phyloP scores from a whole-genome alignment of 2,888 invertebrate species.

The Cenopis cana region DNA sequence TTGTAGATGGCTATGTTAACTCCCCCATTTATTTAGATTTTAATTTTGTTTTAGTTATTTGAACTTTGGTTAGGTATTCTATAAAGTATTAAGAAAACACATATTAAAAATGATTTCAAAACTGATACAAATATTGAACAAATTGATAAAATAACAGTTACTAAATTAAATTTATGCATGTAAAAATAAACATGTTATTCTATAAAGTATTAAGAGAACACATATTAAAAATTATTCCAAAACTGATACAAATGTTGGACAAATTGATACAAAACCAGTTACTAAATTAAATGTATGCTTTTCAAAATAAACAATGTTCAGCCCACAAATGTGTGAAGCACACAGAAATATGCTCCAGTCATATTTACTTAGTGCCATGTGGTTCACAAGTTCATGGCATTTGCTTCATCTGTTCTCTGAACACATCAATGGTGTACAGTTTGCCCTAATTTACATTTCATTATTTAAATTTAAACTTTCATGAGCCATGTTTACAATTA shows the following conservation, averaged over 20 bases:
- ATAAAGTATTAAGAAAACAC: slow-evolving; percentile 15
- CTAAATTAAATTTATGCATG: slow-evolving; percentile 53
- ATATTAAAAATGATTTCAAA: slow-evolving; percentile 6
- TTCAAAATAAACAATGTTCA: slow-evolving; percentile 55
- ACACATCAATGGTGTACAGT: slow-evolving; percentile 50
- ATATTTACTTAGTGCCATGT: slow-evolving; percentile 73
- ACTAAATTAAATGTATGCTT: slow-evolving; percentile 53
- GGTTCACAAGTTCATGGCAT: slow-evolving; percentile 57
- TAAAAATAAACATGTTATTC: slow-evolving; percentile 52
- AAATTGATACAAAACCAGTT: slow-evolving; percentile 45
- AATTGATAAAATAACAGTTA: slow-evolving; percentile 46
- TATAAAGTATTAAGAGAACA: slow-evolving; percentile 17
- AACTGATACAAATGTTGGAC: slow-evolving; percentile 5
- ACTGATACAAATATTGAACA: slow-evolving; percentile 6
- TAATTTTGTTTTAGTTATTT: slow-evolving; percentile 46
- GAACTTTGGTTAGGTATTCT: slow-evolving; percentile 1
- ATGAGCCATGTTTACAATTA: too few species aligned
- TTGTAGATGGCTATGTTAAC: slow-evolving; percentile 67
- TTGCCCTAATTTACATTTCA: slow-evolving; percentile 38
- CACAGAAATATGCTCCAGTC: slow-evolving; percentile 55
- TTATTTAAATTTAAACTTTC: neutral
- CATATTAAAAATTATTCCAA: slow-evolving; percentile 5
- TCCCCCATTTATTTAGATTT: slow-evolving; percentile 44
- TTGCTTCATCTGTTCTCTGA: slow-evolving; percentile 65
- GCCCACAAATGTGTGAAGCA: slow-evolving; percentile 44